Conservation (phyloP, 2,113 vertebrate species). For the Pimephales promelas region DNA sequence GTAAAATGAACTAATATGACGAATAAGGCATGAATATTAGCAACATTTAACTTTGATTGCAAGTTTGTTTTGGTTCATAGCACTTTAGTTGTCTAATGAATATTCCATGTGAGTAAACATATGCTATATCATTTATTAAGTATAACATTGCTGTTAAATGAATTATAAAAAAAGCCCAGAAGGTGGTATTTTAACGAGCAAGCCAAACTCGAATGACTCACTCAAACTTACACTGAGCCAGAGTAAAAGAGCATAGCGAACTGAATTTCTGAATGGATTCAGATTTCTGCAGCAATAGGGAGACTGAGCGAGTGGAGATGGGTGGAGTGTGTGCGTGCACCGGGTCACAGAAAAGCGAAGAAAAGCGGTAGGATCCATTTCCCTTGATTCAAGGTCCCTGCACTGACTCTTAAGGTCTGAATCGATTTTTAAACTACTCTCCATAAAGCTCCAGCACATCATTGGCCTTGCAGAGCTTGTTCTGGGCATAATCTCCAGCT, state of each 20-base stretch:
- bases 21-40: background rate
- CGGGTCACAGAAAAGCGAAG: slow-evolving; percentile 23
- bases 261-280: slow-evolving; percentile 44
- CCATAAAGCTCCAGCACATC: slow-evolving; percentile 46
- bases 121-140: slow-evolving; percentile 1
- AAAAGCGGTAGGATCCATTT: slow-evolving; percentile 45
- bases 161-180: slow-evolving; percentile 7
- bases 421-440: slow-evolving; percentile 66
- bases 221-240: background rate
- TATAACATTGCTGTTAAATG: background rate
- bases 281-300: slow-evolving; percentile 29
- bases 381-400: slow-evolving; percentile 44
- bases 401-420: slow-evolving; percentile 58
- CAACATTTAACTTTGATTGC: background rate
- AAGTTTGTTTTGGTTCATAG: background rate
- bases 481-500: slow-evolving; percentile 31
- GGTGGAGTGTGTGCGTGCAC: background rate
- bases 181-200: slow-evolving; percentile 1
- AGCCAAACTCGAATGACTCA: slow-evolving; percentile 5
- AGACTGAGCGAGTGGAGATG: slow-evolving; percentile 9
- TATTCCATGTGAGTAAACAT: background rate
- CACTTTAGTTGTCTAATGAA: background rate
- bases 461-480: slow-evolving; percentile 50
- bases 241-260: slow-evolving; percentile 32
- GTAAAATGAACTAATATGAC: background rate